Evolutionary conservation across 92 coral and sea anemone species (phyloP), one percentile per base, ranked within the genome.

Genomic region (Chrysogorgia sp.): DNA sequence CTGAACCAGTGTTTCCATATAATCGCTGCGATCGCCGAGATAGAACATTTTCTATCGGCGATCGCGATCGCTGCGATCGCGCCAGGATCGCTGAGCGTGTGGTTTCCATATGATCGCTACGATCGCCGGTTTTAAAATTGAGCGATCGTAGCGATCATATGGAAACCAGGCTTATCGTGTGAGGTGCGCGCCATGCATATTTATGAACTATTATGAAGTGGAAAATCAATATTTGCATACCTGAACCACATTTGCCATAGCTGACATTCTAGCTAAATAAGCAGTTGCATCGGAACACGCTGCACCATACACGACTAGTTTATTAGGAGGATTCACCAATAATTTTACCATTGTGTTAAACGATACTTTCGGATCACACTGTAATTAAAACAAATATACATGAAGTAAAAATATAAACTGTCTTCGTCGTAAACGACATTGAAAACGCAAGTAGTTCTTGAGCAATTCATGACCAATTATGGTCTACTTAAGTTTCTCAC

Each of bases 231-330:
- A 24, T 45, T 21, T 69, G 48, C 82, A 52, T 43, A 92, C 97
- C 96, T 90, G 97, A 17, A 82, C 96, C 7, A 92, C 74, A 33
- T 92, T 72, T 34, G 93, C 82, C 78, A 88, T 87, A 24, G 92
- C 93, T 10, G 97, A 86, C 75, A 93, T 80, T 75, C 88, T 90
- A 5, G 97, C 97, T 49, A 91, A 41, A 12, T 86, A 75, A 59
- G 88, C 91, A 3, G 97, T 93, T 76, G 92, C 92, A 35, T 88
- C 93, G 60, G 97, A 93, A 79, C 97, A 93, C 23, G 97, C 97
- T 2, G 96, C 97, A 21, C 96, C 97, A 29, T 91, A 85, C 4
- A 89, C 35, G 75, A 87, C 88, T 33, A 85, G 82, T 26, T 77
- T 62, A 40, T 68, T 58, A 0, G 93, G 90, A 34, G 86, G 75